Base-by-base conservation (phyloP, 2,797 vertebrate species). In the Cygnus olor region DNA sequence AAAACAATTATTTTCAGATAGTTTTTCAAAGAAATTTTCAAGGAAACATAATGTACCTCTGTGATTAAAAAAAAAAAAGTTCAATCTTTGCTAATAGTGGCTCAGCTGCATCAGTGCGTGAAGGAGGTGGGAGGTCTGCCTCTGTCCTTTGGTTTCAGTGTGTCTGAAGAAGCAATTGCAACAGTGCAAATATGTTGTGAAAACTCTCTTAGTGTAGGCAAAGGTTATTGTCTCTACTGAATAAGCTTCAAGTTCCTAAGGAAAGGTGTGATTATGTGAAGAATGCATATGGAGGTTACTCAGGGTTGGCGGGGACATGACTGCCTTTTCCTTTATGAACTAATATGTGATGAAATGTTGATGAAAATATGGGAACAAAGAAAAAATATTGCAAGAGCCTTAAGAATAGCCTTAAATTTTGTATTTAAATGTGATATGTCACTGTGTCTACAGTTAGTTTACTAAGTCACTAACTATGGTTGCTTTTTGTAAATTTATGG, bases 381-480 rank as follows among this genome's bases (percentile, higher is more conserved):
- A 64, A 79, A 4, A 73, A 68, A 30, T 44, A 71, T 69, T 19
- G 27, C 66, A 11, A 49, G 53, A 68, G 22, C 47, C 47, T 49
- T 49, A 49, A 49, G 90, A 89, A 68, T 85, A 71, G 18, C 14
- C 28, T 69, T 90, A 68, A 17, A 21, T 86, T 89, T 57, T 80
- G 0, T 68, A 10, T 78, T 80, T 82, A 74, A 78, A 14, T 80
- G 6, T 53, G 34, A 19, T 54, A 73, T 30, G 80, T 51, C 21
- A 7, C 70, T 57, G 13, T 57, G 11, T 81, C 21, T 83, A 8
- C 7, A 11, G 11, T 32, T 70, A 36, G 21, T 84, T 87, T 70
- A 42, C 12, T 10, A 56, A 73, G 13, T 61, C 18, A 19, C 8
- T 74, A 69, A 36, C 24, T 90, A 8, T 49, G 32, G n/a, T 28